A percentile compares a stretch with the other conserved stretches of the same genome.
phyloP scores from a whole-genome alignment of 2,888 invertebrate genomes.

The Ophion slaviceki region DNA sequence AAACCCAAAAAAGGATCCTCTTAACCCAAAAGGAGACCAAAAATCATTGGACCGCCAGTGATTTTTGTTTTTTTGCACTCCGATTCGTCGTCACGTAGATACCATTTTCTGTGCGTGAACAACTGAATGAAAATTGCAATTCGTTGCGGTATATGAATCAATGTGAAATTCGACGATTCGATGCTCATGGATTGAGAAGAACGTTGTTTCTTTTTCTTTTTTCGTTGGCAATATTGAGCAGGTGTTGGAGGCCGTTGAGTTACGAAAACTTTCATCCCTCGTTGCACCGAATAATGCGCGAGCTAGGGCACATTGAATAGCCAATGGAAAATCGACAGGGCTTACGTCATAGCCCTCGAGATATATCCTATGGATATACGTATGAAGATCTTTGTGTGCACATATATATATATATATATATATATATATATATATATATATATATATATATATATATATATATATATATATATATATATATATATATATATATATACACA shows the following conservation, averaged over 20 bases:
- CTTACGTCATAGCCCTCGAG: slow-evolving; percentile 40
- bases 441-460: not conserved
- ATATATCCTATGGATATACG: slow-evolving; percentile 7
- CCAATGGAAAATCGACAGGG: slow-evolving; percentile 28
- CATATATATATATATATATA: not conserved
- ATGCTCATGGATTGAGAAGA: not conserved
- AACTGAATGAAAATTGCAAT: too few species aligned
- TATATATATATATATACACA: not conserved
- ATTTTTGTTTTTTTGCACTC: too few species aligned
- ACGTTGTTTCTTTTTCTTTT: slow-evolving; percentile 6
- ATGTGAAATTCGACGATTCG: not conserved
- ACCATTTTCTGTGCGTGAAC: too few species aligned
- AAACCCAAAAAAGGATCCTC: too few species aligned
- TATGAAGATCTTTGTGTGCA: not conserved
- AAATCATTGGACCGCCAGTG: too few species aligned
- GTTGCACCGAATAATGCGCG: not conserved
- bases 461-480: not conserved
- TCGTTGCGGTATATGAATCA: too few species aligned
- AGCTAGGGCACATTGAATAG: not conserved
- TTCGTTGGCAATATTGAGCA: slow-evolving; percentile 2
- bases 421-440: not conserved
- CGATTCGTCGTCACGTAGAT: too few species aligned
- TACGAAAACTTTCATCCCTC: slow-evolving; percentile 24
- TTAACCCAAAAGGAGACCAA: too few species aligned
- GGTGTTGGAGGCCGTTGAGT: slow-evolving; percentile 10